These are phyloP conservation scores for Nyleta sp. DNA, from an alignment of 2,888 invertebrate genomes.

Conservation along the genomic window DNA sequence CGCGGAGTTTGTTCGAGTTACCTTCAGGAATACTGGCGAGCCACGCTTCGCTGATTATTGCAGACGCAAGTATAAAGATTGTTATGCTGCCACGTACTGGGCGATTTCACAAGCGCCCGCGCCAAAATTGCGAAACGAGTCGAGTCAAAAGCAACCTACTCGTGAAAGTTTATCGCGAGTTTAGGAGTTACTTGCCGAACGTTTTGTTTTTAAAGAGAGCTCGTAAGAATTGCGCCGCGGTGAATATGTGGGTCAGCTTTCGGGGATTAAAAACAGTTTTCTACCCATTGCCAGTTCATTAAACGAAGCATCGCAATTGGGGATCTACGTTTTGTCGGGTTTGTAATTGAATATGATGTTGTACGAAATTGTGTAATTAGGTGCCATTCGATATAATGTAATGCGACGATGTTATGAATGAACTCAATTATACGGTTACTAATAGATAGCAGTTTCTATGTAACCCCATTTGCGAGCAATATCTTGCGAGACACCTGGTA, in stretches of 20 bases:
- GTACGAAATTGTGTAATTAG: conserved; percentile 5
- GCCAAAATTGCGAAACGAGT: conserved; percentile 47
- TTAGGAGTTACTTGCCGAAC: conserved; percentile 15
- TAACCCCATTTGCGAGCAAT: conserved; percentile 35
- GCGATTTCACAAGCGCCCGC: conserved; percentile 30
- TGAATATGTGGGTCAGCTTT: conserved; percentile 9
- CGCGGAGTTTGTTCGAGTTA: conserved; percentile 51
- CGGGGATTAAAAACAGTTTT: conserved; percentile 5
- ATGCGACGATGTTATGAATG: conserved; percentile 28
- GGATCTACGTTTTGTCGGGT: too few species aligned
- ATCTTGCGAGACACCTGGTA: conserved; percentile 52
- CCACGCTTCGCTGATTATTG: conserved; percentile 55
- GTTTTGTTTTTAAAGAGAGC: conserved; percentile 23
- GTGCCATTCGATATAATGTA: conserved; percentile 2
- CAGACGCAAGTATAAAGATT: conserved; percentile 49
- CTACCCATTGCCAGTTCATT: too few species aligned
- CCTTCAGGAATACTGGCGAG: conserved; percentile 42
- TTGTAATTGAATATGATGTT: too few species aligned
- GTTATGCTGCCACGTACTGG: conserved; percentile 25
- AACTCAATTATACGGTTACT: conserved; percentile 10
- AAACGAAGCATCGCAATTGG: too few species aligned
- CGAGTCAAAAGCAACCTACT: conserved; percentile 46
- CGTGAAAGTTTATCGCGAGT: conserved; percentile 48
- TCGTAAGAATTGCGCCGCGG: neutral
- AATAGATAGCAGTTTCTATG: conserved; percentile 36